These are phyloP conservation scores for Philaethria dido DNA, from an alignment of 2,888 invertebrate species.

Conservation along the genomic window DNA sequence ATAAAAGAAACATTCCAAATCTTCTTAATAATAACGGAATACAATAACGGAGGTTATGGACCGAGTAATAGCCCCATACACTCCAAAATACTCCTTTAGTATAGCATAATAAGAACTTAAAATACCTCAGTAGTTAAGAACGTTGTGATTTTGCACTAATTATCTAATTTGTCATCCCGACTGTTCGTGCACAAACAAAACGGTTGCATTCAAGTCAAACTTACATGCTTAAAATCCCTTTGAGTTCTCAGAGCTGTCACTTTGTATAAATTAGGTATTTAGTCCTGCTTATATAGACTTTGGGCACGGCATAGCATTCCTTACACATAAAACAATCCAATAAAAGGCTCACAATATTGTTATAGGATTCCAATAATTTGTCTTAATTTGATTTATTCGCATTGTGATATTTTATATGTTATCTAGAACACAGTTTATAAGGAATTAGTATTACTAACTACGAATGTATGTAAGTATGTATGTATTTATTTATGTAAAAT, in stretches of 20 bases:
- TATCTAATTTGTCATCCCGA: constrained; percentile 68
- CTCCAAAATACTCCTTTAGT: constrained; percentile 44
- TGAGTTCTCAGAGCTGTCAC: constrained; percentile 65
- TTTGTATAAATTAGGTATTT: constrained; percentile 66
- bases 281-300: constrained; percentile 60
- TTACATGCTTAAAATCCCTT: constrained; percentile 48
- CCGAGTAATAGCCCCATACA: constrained; percentile 33
- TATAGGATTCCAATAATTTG: constrained; percentile 12
- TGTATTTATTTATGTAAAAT: too few relatives aligned
- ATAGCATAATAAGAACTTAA: constrained; percentile 47
- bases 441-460: background rate
- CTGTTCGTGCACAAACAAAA: constrained; percentile 50
- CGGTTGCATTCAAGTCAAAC: constrained; percentile 50
- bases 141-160: constrained; percentile 64
- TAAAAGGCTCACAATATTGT: constrained; percentile 6
- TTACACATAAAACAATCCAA: constrained; percentile 32
- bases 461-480: too few relatives aligned
- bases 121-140: constrained; percentile 43
- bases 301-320: constrained; percentile 68
- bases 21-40: constrained; percentile 34
- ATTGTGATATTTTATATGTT: constrained; percentile 2
- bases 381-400: background rate
- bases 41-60: constrained; percentile 40
- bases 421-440: background rate
- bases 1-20: constrained; percentile 28